These are phyloP conservation scores for Bombus impatiens DNA, from an alignment of 1,140 invertebrate genomes.

Conservation along the genomic window DNA sequence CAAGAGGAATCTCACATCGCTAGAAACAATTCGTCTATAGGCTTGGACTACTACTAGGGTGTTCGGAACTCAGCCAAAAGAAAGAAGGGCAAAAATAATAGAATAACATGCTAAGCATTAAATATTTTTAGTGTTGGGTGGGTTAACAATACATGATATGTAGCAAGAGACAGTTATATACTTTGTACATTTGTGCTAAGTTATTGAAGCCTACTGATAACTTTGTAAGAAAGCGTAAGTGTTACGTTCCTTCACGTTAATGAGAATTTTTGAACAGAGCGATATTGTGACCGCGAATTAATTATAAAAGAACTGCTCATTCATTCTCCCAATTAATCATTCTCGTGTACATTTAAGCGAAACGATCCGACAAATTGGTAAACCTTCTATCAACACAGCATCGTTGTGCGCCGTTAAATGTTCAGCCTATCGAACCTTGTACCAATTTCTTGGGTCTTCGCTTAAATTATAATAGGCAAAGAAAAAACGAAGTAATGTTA, in stretches of 20 bases:
- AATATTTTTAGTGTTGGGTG: conserved; percentile 15
- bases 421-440: background rate
- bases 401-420: no score
- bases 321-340: conserved; percentile 52
- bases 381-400: no score
- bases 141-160: conserved; percentile 55
- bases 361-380: conserved; percentile 35
- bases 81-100: conserved; percentile 70
- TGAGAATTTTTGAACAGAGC: conserved; percentile 25
- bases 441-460: conserved; percentile 23
- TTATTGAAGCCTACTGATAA: conserved; percentile 57
- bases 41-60: conserved; percentile 50
- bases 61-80: conserved; percentile 78
- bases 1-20: conserved; percentile 33
- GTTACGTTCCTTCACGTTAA: conserved; percentile 45
- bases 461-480: conserved; percentile 2
- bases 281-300: conserved; percentile 21
- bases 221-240: conserved; percentile 45
- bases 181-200: conserved; percentile 48
- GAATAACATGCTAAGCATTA: conserved; percentile 63
- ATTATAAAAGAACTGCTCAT: conserved; percentile 39
- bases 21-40: conserved; percentile 22
- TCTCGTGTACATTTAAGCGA: conserved; percentile 25
- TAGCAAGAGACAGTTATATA: conserved; percentile 47
- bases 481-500: conserved; percentile 37